These are phyloP conservation scores for Stegodyphus mimosarum DNA, from an alignment of 1,140 invertebrate species.

Conservation along the genomic window DNA sequence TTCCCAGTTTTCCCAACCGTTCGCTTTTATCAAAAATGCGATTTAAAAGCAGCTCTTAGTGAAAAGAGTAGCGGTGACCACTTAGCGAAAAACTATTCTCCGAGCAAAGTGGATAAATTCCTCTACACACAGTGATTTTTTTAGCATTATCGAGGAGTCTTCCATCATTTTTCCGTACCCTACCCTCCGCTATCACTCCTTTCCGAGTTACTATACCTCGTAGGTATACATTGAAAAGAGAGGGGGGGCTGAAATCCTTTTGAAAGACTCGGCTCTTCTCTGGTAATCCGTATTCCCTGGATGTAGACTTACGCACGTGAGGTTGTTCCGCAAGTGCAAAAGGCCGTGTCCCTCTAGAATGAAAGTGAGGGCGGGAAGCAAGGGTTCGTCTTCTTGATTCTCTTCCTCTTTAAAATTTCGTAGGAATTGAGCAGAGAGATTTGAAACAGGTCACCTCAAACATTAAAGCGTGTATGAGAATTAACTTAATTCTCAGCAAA, in stretches of 20 bases:
- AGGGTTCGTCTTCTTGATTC: too few relatives aligned
- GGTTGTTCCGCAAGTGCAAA: constrained; percentile 41
- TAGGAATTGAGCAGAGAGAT: too few relatives aligned
- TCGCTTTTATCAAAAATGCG: constrained; percentile 50
- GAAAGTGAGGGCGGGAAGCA: not conserved
- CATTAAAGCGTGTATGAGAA: too few relatives aligned
- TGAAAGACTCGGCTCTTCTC: constrained; percentile 22
- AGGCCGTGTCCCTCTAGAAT: not conserved
- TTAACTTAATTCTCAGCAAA: too few relatives aligned
- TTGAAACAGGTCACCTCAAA: too few relatives aligned
- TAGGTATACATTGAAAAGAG: constrained; percentile 3
- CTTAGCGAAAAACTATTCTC: constrained; percentile 56
- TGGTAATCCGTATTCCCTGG: constrained; percentile 55
- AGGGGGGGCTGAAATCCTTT: constrained; percentile 23
- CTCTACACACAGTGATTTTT: constrained; percentile 56
- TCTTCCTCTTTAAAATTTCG: too few relatives aligned
- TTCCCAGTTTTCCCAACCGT: not conserved
- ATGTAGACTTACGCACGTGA: constrained; percentile 30
- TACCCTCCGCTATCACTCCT: not conserved
- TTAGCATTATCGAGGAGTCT: constrained; percentile 51
- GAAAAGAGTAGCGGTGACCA: constrained; percentile 23
- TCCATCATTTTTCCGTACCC: constrained; percentile 43
- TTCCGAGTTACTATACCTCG: constrained; percentile 2
- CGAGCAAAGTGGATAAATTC: constrained; percentile 58
- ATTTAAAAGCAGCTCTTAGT: constrained; percentile 38